Percentiles rank a stretch among this genome's conserved stretches.
Conservation (phyloP, 2,113 vertebrate genomes). For the Cichladusa arquata region DNA sequence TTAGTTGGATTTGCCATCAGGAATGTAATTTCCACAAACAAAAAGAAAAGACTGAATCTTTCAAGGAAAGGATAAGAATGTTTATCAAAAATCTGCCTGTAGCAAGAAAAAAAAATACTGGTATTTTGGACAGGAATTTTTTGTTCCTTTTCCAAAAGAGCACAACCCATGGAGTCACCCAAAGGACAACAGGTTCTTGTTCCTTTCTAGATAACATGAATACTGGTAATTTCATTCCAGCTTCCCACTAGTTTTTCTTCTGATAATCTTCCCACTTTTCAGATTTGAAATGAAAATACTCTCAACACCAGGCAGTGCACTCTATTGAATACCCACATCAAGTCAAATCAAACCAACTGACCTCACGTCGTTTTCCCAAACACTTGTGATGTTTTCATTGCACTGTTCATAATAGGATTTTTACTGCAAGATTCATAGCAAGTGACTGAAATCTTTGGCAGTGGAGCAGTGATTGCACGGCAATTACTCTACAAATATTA, state of each 20-base stretch:
- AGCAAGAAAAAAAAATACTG: not conserved
- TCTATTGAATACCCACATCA: constrained; percentile 1
- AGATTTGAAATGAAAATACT: not conserved
- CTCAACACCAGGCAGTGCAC: not conserved
- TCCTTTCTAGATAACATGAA: not conserved
- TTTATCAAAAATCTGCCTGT: not conserved
- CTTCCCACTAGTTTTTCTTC: constrained; percentile 14
- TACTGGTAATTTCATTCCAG: not conserved
- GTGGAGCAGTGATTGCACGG: constrained; percentile 1
- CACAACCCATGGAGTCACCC: not conserved
- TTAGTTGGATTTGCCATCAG: not conserved
- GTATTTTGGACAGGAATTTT: not conserved
- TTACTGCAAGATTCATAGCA: constrained; percentile 31
- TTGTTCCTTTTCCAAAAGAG: not conserved
- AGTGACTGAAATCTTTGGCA: constrained; percentile 38
- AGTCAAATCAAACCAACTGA: constrained; percentile 34
- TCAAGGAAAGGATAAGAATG: not conserved
- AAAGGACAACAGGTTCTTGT: not conserved
- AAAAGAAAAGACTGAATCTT: not conserved
- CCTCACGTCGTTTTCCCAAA: constrained; percentile 11
- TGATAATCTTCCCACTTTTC: not conserved
- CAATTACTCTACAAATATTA: constrained; percentile 58
- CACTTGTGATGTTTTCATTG: not conserved
- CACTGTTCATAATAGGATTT: not conserved
- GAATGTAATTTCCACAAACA: not conserved